Evolutionary conservation across 2,797 vertebrate genomes (phyloP), one percentile per base, ranked within the genome.

Genomic region (Brotula barbata): DNA sequence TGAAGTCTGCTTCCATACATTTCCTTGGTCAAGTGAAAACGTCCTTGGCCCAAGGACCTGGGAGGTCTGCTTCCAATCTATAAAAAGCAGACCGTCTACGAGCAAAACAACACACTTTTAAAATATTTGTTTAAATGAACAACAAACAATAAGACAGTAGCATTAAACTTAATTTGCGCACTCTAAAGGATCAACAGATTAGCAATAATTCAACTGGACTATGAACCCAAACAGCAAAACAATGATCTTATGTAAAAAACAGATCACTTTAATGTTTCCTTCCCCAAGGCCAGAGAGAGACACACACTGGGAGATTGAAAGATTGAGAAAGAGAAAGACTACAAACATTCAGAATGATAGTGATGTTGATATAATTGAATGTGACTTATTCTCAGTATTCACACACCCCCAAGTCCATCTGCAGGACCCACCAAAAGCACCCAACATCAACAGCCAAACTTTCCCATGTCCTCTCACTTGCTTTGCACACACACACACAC

Each of bases 321-420:
- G 37, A 39, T 13, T 15, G 37, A 7, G 7, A 7, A 14, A 7
- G 11, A 7, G 52, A 73, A 43, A 62, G 71, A 63, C 53, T 53
- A 61, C 78, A 68, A 85, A 82, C 78, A 87, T 75, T 82, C 71
- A 82, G 77, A 84, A 77, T 79, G 86, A 92, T 90, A 88, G 82
- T 91, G 90, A 91, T 68, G 21, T 89, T 91, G 91, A 91, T 91
- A 89, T 91, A 91, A 93, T 89, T 81, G 85, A 90, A 89, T 90
- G 86, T 91, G 92, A 92, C 90, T 91, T 89, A 61, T 87, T 88
- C 79, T 77, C 64, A 78, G 83, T 75, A 78, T 79, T 84, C 86
- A 79, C 83, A 86, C 84, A 88, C 69, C 73, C 83, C 84, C 77
- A 62, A 78, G 88, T 89, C 90, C 89, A 90, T 90, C 90, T 92